Evolutionary conservation across 2,888 invertebrate species (phyloP), one percentile per base, ranked within the genome.

Genomic region (Danaus chrysippus): DNA sequence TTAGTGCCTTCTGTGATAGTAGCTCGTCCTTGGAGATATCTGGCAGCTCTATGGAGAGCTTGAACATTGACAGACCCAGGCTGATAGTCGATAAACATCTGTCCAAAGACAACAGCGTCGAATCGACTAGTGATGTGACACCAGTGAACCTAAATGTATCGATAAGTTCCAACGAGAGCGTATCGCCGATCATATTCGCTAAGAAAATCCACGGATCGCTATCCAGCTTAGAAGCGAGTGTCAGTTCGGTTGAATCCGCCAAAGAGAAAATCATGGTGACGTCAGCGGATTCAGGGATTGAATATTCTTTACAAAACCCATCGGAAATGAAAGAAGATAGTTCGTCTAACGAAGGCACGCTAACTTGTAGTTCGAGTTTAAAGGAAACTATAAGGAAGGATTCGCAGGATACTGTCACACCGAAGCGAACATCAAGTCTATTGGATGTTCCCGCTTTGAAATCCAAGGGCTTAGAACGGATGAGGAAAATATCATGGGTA

Each of bases 401-500:
- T 1, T 81, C 82, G 0, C 81, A 84, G 54, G 89, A 88, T 34
- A 83, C 81, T 1, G 62, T 86, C 12, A 85, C 84, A 0, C 90
- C 90, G 0, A 90, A 91, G 67, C 68, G 90, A 42, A 79, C 88
- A 0, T 85, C 90, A 0, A 90, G 91, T 70, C 66, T 91, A 3
- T 66, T 91, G 1, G 91, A 92, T 43, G 87, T 91, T 1, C 91
- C 92, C 0, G 89, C 90, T 1, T 70, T 87, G 54, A 91, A 89
- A 60, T 82, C 74, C 3, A 86, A 87, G 71, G 82, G 84, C 0
- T 71, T 86, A 42, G 89, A 90, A 42, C 74, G 92, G 13, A 89
- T 91, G 73, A 84, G 93, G 13, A 93, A 93, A 80, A 91, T 93
- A 52, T 93, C 93, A 0, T 93, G 93, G 92, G 92, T 93, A 12